A percentile compares a stretch with the other conserved stretches of the same genome.
Conservation (phyloP, 35 echinoderm and acorn worm species). For the Amphiura filiformis region DNA sequence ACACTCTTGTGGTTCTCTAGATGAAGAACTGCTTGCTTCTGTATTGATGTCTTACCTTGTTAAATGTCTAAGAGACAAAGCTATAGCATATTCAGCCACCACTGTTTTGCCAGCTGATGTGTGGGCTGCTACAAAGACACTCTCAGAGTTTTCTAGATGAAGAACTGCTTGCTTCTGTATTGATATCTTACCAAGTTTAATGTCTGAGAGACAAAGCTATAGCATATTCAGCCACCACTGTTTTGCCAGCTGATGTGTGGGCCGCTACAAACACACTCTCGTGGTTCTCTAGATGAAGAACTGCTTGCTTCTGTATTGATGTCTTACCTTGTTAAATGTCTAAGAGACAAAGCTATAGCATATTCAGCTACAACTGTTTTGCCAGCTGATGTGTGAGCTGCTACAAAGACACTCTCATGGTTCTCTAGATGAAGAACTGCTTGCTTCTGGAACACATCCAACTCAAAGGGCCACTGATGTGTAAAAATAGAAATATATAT, state of each 20-base stretch:
- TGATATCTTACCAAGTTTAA: conserved; percentile 66
- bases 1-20: conserved; percentile 91
- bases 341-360: conserved; percentile 80
- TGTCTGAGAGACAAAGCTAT: conserved; percentile 79
- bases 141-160: conserved; percentile 74
- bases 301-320: no score
- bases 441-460: conserved; percentile 98
- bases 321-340: conserved; percentile 79
- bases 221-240: conserved; percentile 91
- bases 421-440: conserved; percentile 78
- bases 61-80: conserved; percentile 69
- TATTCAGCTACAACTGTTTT: conserved; percentile 97
- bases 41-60: conserved; percentile 74
- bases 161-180: conserved; percentile 95
- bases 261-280: no score
- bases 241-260: no score
- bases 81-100: conserved; percentile 94
- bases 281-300: no score
- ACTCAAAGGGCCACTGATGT: conserved; percentile 85
- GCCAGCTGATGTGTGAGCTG: conserved; percentile 93
- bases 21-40: conserved; percentile 85
- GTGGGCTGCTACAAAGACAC: no score
- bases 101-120: conserved; percentile 89
- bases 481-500: background rate
- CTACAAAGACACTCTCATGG: conserved; percentile 96